These are phyloP conservation scores for Labroides dimidiatus DNA, from an alignment of 2,797 vertebrate genomes.

Conservation along the genomic window DNA sequence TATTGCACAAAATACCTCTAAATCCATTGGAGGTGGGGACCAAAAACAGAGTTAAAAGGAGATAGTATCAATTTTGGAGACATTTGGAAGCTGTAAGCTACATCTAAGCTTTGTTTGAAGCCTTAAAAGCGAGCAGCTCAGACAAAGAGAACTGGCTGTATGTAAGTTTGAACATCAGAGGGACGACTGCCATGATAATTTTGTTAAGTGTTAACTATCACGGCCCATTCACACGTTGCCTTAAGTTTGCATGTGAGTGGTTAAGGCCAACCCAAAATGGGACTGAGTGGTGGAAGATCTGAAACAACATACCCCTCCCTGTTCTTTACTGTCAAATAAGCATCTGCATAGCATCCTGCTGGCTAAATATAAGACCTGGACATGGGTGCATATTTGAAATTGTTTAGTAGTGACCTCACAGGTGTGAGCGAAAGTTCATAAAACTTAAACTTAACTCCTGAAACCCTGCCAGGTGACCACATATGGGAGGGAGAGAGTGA, in stretches of 20 bases:
- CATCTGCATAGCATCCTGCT: background rate
- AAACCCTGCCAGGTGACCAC: conserved; percentile 32
- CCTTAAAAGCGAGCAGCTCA: too few relatives aligned
- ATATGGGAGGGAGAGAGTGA: conserved; percentile 53
- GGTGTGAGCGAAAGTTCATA: conserved; percentile 29
- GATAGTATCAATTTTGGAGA: too few relatives aligned
- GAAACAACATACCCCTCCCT: conserved; percentile 52
- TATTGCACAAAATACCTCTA: too few relatives aligned
- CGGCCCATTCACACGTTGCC: background rate
- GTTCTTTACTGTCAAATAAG: background rate
- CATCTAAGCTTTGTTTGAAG: background rate
- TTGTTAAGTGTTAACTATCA: conserved; percentile 11
- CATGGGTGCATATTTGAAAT: background rate
- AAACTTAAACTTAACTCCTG: background rate
- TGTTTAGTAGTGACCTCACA: conserved; percentile 12
- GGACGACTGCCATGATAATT: background rate
- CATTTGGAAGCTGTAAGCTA: background rate
- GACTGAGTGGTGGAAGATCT: conserved; percentile 41
- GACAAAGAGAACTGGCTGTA: background rate
- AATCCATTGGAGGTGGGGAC: too few relatives aligned
- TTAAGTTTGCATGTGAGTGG: conserved; percentile 20
- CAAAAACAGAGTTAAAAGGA: too few relatives aligned
- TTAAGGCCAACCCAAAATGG: conserved; percentile 25
- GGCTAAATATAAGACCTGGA: conserved; percentile 11
- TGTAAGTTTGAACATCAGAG: background rate